A percentile compares a stretch with the other conserved stretches of the same genome.
These are phyloP conservation scores for Notolepis coatsorum DNA, from an alignment of 2,797 vertebrate genomes.

Conservation along the genomic window DNA sequence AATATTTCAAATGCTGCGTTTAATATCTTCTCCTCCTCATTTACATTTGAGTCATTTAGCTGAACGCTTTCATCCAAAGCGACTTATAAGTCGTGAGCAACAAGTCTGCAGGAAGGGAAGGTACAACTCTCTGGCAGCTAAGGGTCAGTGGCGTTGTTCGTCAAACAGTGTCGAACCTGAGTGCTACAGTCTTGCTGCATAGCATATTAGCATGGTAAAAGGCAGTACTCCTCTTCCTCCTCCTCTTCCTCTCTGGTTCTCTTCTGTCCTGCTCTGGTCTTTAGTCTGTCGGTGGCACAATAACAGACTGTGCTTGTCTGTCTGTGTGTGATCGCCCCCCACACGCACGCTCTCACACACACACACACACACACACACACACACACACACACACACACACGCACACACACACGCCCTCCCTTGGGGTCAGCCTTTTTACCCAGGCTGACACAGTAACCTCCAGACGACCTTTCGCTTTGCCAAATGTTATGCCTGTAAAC, in stretches of 20 bases:
- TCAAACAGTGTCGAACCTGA: too few relatives aligned
- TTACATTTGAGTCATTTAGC: too few relatives aligned
- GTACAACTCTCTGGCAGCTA: too few relatives aligned
- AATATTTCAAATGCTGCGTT: slow-evolving; percentile 19
- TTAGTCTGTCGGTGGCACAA: slow-evolving; percentile 34
- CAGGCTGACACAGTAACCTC: slow-evolving; percentile 79
- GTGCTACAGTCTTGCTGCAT: too few relatives aligned
- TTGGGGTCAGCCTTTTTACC: slow-evolving; percentile 64
- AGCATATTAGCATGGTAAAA: too few relatives aligned
- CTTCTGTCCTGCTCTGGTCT: slow-evolving; percentile 14
- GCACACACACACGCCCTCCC: slow-evolving; percentile 39
- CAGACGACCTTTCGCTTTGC: slow-evolving; percentile 74
- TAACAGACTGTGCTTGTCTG: slow-evolving; percentile 46
- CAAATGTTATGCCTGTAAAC: slow-evolving; percentile 75
- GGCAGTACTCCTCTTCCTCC: not conserved
- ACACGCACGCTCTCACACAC: slow-evolving; percentile 26
- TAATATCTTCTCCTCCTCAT: slow-evolving; percentile 14
- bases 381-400: slow-evolving; percentile 27
- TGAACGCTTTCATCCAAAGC: too few relatives aligned
- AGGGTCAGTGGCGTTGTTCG: too few relatives aligned
- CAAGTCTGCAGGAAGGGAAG: too few relatives aligned
- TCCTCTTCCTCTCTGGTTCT: not conserved
- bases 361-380: slow-evolving; percentile 27
- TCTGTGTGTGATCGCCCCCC: slow-evolving; percentile 23
- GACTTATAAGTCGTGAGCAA: too few relatives aligned